Conservation (phyloP, 2,797 vertebrate genomes). For the Lepidocolaptes lacrymiger region DNA sequence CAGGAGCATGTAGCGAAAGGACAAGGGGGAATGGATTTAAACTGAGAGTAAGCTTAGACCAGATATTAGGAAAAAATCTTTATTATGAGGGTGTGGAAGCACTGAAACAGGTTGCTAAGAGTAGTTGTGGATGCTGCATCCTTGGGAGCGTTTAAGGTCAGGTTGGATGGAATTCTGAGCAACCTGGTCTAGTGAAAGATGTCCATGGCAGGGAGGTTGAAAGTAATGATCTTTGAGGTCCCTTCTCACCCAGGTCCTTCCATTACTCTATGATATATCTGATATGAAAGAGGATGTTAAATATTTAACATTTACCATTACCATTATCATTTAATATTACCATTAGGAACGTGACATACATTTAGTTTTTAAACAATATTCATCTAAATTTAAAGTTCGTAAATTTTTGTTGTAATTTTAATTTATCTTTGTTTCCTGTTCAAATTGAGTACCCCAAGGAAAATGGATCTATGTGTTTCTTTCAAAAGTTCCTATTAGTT, state of each 20-base stretch:
- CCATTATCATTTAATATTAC: background rate
- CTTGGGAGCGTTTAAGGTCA: background rate
- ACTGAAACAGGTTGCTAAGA: background rate
- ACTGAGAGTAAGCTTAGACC: background rate
- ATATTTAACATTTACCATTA: background rate
- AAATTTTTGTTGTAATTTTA: background rate
- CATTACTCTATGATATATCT: background rate
- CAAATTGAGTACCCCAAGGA: background rate
- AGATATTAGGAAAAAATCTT: background rate
- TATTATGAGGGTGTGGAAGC: background rate
- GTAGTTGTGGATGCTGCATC: background rate
- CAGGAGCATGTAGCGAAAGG: background rate
- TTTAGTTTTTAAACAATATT: background rate
- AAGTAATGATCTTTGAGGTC: background rate
- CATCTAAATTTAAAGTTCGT: background rate
- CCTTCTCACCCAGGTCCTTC: background rate
- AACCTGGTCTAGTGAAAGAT: background rate
- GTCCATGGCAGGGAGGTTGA: background rate
- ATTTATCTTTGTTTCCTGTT: background rate
- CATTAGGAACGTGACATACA: background rate
- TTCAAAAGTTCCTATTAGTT: background rate
- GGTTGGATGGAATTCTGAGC: background rate
- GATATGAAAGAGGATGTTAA: background rate
- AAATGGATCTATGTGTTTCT: background rate
- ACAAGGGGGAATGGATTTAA: background rate